Evolutionary conservation across 2,888 invertebrate genomes (phyloP).

Genomic region (Rhimphoctona megacephalus): DNA sequence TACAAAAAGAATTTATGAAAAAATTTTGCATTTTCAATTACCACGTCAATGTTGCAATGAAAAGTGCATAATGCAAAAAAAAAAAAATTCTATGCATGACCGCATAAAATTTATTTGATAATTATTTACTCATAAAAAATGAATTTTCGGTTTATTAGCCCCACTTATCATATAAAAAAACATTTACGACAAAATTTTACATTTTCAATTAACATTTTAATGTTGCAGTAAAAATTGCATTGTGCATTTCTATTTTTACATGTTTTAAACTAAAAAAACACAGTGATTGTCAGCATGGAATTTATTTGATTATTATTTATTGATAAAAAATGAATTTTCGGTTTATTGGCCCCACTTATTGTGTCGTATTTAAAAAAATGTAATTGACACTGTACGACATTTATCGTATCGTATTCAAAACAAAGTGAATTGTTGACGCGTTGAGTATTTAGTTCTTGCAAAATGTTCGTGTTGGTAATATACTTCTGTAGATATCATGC

Average conservation of each 20-base stretch:
- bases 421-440: conserved; percentile 12
- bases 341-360: conserved; percentile 50
- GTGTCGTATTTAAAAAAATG: too few relatives aligned
- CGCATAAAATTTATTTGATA: not conserved
- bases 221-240: not conserved
- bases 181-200: not conserved
- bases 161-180: conserved; percentile 24
- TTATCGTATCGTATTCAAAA: conserved; percentile 29
- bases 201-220: not conserved
- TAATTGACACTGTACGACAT: too few relatives aligned
- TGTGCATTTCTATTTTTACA: not conserved
- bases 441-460: too few relatives aligned
- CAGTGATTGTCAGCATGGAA: not conserved
- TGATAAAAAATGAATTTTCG: conserved; percentile 3
- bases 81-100: too few relatives aligned
- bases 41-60: not conserved
- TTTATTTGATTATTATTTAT: not conserved
- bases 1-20: not conserved
- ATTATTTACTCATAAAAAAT: not conserved
- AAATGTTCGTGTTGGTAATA: not conserved
- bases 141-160: conserved; percentile 51
- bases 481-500: not conserved
- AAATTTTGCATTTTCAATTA: not conserved
- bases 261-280: not conserved
- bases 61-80: too few relatives aligned